These are phyloP conservation scores for Leptobrachium leishanense DNA, from an alignment of 2,113 vertebrate genomes.

Conservation along the genomic window DNA sequence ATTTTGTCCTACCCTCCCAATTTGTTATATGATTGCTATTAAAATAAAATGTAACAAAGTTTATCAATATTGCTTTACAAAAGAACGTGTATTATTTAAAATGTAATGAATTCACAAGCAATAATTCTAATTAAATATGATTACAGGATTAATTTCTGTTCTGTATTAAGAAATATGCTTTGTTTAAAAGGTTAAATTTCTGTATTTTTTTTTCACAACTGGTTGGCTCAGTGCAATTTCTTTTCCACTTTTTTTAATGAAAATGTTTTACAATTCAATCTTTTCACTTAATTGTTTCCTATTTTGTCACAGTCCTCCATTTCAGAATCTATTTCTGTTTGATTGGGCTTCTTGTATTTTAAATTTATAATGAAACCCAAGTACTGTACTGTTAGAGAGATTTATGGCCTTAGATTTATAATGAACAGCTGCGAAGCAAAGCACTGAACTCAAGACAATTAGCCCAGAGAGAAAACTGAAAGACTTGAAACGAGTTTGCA, in stretches of 20 bases:
- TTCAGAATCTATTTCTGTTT: constrained; percentile 31
- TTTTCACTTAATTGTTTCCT: constrained; percentile 45
- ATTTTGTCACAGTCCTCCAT: constrained; percentile 41
- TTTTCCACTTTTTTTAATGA: constrained; percentile 33
- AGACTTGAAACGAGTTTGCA: constrained; percentile 10
- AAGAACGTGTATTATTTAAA: too few species aligned
- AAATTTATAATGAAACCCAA: constrained; percentile 39
- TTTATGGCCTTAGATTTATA: constrained; percentile 33
- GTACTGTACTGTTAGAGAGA: constrained; percentile 38
- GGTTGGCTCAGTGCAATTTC: constrained; percentile 15
- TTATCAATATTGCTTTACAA: too few species aligned
- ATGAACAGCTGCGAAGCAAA: constrained; percentile 46
- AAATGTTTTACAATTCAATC: constrained; percentile 44
- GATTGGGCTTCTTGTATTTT: constrained; percentile 39
- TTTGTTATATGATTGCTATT: too few species aligned
- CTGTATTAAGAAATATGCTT: too few species aligned
- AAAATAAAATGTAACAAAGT: too few species aligned
- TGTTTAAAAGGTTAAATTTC: too few species aligned
- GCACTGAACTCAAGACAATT: constrained; percentile 33
- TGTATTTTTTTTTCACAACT: constrained; percentile 13
- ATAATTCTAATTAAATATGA: too few species aligned
- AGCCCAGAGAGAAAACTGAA: neutral
- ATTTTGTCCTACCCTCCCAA: too few species aligned
- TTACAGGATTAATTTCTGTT: too few species aligned
- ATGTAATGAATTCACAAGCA: too few species aligned